Evolutionary conservation across 2,113 vertebrate genomes (phyloP).

Genomic region (Triplophysa dalaica): DNA sequence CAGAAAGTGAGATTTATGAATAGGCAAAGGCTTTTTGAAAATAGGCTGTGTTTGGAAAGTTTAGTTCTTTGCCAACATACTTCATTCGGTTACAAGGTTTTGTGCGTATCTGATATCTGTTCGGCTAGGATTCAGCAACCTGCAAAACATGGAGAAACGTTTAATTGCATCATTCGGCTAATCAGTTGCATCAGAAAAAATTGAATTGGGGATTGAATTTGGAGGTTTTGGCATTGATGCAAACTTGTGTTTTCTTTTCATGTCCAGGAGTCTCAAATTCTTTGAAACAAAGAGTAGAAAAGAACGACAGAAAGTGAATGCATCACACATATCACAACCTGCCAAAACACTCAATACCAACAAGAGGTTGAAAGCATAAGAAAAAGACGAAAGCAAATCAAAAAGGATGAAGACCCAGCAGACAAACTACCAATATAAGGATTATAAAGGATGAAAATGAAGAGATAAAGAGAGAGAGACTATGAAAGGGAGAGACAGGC

Average conservation of each 20-base stretch:
- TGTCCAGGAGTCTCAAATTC: neutral
- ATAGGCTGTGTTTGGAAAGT: conserved; percentile 21
- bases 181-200: conserved; percentile 46
- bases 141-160: neutral
- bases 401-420: neutral
- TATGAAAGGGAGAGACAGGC: conserved; percentile 17
- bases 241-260: neutral
- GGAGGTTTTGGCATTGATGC: conserved; percentile 21
- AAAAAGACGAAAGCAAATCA: neutral
- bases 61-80: neutral
- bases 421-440: conserved; percentile 33
- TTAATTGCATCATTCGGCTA: conserved; percentile 39
- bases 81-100: neutral
- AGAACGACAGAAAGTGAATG: neutral
- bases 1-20: conserved; percentile 41
- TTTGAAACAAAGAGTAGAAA: neutral
- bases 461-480: conserved; percentile 4
- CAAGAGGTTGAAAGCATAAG: neutral
- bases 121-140: neutral
- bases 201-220: conserved; percentile 32
- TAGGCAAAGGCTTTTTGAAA: conserved; percentile 8
- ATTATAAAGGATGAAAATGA: conserved; percentile 19
- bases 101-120: no score
- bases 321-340: neutral
- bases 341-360: neutral